Conservation (phyloP, 2,888 invertebrate species). For the Cynaeus angustus region DNA sequence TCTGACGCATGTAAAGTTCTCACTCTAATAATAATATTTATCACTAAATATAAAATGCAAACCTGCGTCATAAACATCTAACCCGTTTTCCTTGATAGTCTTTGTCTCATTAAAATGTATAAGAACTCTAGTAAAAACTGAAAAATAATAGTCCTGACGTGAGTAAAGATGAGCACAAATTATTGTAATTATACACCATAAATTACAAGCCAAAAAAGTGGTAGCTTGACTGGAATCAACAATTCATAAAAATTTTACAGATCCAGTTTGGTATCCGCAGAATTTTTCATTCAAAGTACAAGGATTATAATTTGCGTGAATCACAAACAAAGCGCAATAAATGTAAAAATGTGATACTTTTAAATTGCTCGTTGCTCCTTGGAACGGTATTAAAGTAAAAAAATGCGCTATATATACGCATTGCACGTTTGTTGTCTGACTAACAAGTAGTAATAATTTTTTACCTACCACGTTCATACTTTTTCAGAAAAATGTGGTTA, state of each 20-base stretch:
- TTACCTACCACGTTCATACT: too few relatives aligned
- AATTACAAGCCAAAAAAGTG: background rate
- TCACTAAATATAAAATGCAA: slow-evolving; percentile 2
- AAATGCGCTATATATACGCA: slow-evolving; percentile 15
- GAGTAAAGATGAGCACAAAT: slow-evolving; percentile 14
- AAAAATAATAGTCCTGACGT: slow-evolving; percentile 11
- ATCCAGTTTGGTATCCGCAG: background rate
- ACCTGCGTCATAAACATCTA: slow-evolving; percentile 32
- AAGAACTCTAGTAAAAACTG: slow-evolving; percentile 17
- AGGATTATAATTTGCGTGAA: slow-evolving; percentile 15
- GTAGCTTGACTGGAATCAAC: background rate
- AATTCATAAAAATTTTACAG: background rate
- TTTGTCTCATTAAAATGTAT: slow-evolving; percentile 34
- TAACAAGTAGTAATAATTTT: too few relatives aligned
- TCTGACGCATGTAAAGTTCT: background rate
- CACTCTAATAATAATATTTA: slow-evolving; percentile 1
- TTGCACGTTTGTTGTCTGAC: too few relatives aligned
- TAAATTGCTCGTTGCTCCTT: slow-evolving; percentile 30
- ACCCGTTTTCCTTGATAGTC: slow-evolving; percentile 35
- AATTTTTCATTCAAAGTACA: background rate
- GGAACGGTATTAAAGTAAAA: slow-evolving; percentile 15
- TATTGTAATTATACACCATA: background rate
- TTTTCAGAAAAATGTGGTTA: slow-evolving; percentile 32
- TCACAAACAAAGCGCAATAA: slow-evolving; percentile 12
- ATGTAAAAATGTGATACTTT: slow-evolving; percentile 23